Evolutionary conservation across 2,113 vertebrate genomes (phyloP), one percentile per base, ranked within the genome.

Genomic region (Lepus timidus): DNA sequence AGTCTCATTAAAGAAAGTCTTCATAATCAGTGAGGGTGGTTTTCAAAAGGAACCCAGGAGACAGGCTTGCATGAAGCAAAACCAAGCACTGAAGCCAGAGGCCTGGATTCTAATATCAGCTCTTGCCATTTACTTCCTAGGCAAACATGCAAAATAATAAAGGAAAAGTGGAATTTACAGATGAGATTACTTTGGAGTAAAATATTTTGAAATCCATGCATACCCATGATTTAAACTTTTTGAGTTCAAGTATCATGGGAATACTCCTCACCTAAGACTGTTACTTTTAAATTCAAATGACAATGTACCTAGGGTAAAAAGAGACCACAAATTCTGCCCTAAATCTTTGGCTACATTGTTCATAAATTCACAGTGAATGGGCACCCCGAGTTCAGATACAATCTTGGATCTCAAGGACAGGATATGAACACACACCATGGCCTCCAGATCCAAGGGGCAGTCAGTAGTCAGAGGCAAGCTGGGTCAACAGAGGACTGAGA

Each of bases 281-380:
- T 62, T 29, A 83, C 44, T 86, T 88, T 83, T 58, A 89, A 90
- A 33, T 73, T 67, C 78, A 92, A 90, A 31, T 3, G 25, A 33
- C 36, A 78, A 39, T 62, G 70, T 61, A 65, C 23, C 75, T 85
- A 20, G 51, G 52, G 52, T 81, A 33, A 64, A 0, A 82, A 23
- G 51, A n/a, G 20, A 49, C 75, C n/a, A 44, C 20, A 73, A 62
- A 62, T 83, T 78, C 75, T 89, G 9, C 9, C 12, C 49, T 65
- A 4, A 70, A 75, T 36, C 44, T 88, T 25, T 44, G 39, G 58
- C 52, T 95, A 17, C 12, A 17, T 6, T 51, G 19, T 36, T 85
- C 23, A 71, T 87, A 65, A 81, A 91, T 58, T 93, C 36, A 67
- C 90, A 70, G 16, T 16, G 11, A 65, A n/a, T 36, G 29, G 44